Conservation (phyloP, 2,888 invertebrate species). For the Litoditis marina region DNA sequence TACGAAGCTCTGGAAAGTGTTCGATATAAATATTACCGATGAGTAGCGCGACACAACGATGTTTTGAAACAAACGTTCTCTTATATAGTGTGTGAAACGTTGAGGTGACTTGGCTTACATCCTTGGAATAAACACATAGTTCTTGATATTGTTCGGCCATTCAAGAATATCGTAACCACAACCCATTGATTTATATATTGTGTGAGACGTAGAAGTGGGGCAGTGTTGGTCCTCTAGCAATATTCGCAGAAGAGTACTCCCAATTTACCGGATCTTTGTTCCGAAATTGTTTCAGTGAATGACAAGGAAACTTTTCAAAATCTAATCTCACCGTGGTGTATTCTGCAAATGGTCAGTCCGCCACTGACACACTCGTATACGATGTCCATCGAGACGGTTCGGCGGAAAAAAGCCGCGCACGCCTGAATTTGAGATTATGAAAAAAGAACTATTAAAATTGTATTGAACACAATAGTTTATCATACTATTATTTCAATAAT, state of each 20-base stretch:
- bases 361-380: slow-evolving; percentile 42
- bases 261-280: too few relatives aligned
- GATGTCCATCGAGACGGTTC: slow-evolving; percentile 44
- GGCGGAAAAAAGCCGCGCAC: slow-evolving; percentile 47
- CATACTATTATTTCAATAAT: not conserved
- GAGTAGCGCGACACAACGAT: too few relatives aligned
- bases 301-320: not conserved
- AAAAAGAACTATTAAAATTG: not conserved
- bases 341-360: slow-evolving; percentile 15
- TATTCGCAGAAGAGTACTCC: too few relatives aligned
- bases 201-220: too few relatives aligned
- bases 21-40: too few relatives aligned
- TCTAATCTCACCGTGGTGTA: slow-evolving; percentile 19
- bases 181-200: too few relatives aligned
- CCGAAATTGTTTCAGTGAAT: too few relatives aligned
- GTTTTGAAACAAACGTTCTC: too few relatives aligned
- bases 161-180: not conserved
- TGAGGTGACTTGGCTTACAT: not conserved
- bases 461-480: not conserved
- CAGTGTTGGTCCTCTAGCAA: too few relatives aligned
- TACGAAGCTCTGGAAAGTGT: slow-evolving; percentile 36
- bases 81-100: too few relatives aligned
- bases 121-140: not conserved
- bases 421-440: slow-evolving; percentile 24
- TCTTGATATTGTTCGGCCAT: not conserved